Evolutionary conservation across 2,113 vertebrate species (phyloP).

Genomic region (Prolemur simus): DNA sequence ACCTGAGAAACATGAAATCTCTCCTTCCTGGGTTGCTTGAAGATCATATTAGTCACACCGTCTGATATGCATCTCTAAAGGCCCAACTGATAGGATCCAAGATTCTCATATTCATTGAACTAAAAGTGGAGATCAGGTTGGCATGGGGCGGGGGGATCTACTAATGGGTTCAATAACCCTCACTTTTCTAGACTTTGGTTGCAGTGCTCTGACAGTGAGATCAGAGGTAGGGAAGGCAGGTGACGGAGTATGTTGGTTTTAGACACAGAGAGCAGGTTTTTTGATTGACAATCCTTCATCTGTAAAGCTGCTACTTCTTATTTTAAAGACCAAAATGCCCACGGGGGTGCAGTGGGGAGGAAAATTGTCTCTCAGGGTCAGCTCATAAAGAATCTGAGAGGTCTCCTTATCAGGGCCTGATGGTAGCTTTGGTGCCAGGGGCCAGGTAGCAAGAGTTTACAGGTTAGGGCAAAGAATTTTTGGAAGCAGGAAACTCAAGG

Average conservation of each 20-base stretch:
- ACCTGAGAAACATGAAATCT: neutral
- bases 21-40: neutral
- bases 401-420: neutral
- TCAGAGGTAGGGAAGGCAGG: neutral
- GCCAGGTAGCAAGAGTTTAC: neutral
- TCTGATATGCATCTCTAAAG: neutral
- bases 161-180: neutral
- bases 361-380: neutral
- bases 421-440: neutral
- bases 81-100: neutral
- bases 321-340: neutral
- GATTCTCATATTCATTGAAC: neutral
- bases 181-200: neutral
- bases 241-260: neutral
- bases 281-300: neutral
- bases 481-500: neutral
- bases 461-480: conserved; percentile 14
- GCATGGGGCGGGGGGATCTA: neutral
- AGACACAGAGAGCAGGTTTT: neutral
- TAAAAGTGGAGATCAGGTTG: neutral
- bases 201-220: neutral
- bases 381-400: neutral
- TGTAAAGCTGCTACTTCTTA: conserved; percentile 15
- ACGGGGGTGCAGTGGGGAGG: neutral
- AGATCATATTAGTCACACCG: neutral